Percentiles rank a stretch among this genome's conserved stretches.
phyloP scores from a whole-genome alignment of 2,888 invertebrate genomes.

The Beris morrisii region DNA sequence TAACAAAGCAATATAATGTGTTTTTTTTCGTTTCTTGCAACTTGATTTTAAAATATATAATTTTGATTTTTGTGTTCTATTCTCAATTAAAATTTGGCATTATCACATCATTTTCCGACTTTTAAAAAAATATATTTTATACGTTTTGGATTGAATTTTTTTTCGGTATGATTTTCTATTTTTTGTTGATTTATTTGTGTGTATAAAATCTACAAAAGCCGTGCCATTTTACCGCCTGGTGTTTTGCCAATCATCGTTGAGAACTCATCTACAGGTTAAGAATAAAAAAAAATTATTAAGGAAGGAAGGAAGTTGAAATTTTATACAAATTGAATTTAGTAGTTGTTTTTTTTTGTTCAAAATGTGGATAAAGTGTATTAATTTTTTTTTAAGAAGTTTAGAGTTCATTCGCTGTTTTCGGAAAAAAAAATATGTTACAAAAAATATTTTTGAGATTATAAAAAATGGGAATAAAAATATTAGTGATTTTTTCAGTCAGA shows the following conservation, averaged over 20 bases:
- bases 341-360: background rate
- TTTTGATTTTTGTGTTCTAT: too few species aligned
- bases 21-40: too few species aligned
- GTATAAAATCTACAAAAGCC: conserved; percentile 50
- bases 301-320: background rate
- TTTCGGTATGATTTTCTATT: conserved; percentile 3
- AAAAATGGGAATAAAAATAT: too few species aligned
- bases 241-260: conserved; percentile 57
- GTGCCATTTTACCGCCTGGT: conserved; percentile 56
- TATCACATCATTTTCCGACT: background rate
- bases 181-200: background rate
- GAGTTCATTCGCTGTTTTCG: background rate
- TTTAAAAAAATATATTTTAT: background rate
- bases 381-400: background rate
- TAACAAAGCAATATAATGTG: too few species aligned
- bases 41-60: too few species aligned
- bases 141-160: background rate
- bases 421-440: too few species aligned
- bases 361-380: background rate
- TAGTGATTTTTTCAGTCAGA: too few species aligned
- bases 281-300: background rate
- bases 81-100: too few species aligned
- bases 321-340: too few species aligned
- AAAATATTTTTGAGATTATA: too few species aligned
- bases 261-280: conserved; percentile 54